A percentile compares a stretch with the other conserved stretches of the same genome.
These are phyloP conservation scores for Celastrina argiolus DNA, from an alignment of 2,888 invertebrate species.

Conservation along the genomic window DNA sequence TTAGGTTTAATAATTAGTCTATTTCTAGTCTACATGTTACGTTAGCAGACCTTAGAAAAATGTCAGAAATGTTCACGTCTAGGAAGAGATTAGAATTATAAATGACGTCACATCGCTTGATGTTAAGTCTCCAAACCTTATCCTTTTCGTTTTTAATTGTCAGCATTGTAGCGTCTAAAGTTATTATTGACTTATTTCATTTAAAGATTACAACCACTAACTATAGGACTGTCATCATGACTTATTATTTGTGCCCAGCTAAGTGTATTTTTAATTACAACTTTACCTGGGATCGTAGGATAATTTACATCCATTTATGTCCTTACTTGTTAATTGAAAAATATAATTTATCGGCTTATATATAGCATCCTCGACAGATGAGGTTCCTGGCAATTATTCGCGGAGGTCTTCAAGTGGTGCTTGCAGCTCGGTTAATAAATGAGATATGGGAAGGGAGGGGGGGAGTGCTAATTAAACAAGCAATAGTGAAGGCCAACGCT, in stretches of 20 bases:
- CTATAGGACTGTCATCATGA: neutral
- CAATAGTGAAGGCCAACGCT: slow-evolving; percentile 30
- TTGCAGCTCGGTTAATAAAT: slow-evolving; percentile 37
- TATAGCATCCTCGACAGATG: slow-evolving; percentile 35
- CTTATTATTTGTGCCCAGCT: neutral
- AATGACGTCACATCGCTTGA: neutral
- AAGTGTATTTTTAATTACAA: neutral
- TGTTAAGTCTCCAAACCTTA: neutral
- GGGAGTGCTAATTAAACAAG: slow-evolving; percentile 28
- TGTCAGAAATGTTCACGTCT: neutral
- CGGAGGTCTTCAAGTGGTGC: slow-evolving; percentile 35
- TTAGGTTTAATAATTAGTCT: no score
- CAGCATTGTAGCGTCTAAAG: neutral
- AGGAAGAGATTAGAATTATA: neutral
- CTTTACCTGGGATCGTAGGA: neutral
- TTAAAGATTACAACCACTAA: neutral
- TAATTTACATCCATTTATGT: neutral
- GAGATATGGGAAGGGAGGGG: slow-evolving; percentile 28
- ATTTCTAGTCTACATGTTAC: no score
- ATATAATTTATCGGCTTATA: slow-evolving; percentile 26
- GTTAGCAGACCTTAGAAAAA: neutral
- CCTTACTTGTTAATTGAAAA: slow-evolving; percentile 18
- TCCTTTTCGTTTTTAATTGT: neutral
- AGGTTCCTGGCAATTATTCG: slow-evolving; percentile 31
- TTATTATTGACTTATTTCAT: no score